Evolutionary conservation across 2,888 invertebrate species (phyloP).

Genomic region (Acronicta aceris): DNA sequence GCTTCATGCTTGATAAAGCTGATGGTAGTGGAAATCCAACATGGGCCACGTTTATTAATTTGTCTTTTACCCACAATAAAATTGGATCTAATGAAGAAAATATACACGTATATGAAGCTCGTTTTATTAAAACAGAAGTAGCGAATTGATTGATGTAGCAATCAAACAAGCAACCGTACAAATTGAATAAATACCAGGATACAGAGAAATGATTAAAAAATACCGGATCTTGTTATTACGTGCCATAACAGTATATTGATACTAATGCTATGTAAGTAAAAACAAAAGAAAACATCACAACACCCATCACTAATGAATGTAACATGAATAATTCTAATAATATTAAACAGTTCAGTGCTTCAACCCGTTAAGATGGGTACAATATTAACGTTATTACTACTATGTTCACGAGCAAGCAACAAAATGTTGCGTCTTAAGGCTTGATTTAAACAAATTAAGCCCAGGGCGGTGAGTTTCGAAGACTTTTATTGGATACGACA

Average conservation of each 20-base stretch:
- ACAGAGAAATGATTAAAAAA: too few relatives aligned
- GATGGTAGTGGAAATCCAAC: too few relatives aligned
- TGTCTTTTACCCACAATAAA: too few relatives aligned
- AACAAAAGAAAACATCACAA: slow-evolving; percentile 1
- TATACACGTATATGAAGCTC: too few relatives aligned
- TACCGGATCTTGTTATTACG: too few relatives aligned
- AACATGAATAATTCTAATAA: slow-evolving; percentile 40
- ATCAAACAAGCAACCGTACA: too few relatives aligned
- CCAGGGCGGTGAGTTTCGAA: slow-evolving; percentile 54
- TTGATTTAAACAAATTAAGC: slow-evolving; percentile 78
- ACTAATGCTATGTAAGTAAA: background rate
- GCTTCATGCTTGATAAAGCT: background rate
- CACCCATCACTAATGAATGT: slow-evolving; percentile 12
- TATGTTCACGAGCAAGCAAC: slow-evolving; percentile 63
- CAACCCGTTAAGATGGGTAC: slow-evolving; percentile 50
- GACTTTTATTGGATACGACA: slow-evolving; percentile 37
- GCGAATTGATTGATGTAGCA: too few relatives aligned
- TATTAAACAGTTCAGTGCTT: slow-evolving; percentile 54
- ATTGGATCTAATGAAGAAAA: too few relatives aligned
- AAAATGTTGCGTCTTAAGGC: slow-evolving; percentile 70
- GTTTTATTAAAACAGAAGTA: too few relatives aligned
- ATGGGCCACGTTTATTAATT: too few relatives aligned
- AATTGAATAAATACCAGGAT: too few relatives aligned
- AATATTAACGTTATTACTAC: slow-evolving; percentile 61
- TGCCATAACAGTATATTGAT: too few relatives aligned